Conservation (phyloP, 2,113 vertebrate species). For the Hippoglossus stenolepis region DNA sequence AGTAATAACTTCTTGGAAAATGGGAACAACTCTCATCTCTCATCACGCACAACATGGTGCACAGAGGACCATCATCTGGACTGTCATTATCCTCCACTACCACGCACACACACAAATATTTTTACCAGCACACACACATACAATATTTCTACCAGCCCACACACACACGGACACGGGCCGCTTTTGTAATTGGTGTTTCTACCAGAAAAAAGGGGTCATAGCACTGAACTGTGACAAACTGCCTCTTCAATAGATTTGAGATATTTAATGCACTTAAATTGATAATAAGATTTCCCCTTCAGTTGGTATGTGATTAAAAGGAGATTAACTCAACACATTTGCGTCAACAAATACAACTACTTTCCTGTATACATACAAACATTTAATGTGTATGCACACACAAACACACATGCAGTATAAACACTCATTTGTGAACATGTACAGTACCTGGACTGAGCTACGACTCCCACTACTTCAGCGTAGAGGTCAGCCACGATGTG, state of each 20-base stretch:
- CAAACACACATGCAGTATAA: not conserved
- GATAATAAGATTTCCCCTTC: no score
- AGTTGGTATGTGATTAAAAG: no score
- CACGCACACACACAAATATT: not conserved
- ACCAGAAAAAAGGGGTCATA: not conserved
- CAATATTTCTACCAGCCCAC: no score
- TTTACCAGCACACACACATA: not conserved
- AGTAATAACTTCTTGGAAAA: conserved; percentile 60
- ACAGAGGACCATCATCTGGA: conserved; percentile 28
- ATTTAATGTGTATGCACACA: not conserved
- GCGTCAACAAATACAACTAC: not conserved
- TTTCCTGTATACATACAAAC: conserved; percentile 1
- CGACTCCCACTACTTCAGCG: conserved; percentile 95
- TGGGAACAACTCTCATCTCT: conserved; percentile 46
- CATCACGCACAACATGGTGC: conserved; percentile 51
- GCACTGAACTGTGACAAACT: not conserved
- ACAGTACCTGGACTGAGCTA: conserved; percentile 95
- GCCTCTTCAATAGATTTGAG: no score
- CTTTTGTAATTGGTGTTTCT: no score
- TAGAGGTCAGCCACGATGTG: conserved; percentile 99
- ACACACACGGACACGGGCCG: not conserved
- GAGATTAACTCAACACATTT: no score
- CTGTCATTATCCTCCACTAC: conserved; percentile 39
- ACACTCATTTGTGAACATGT: conserved; percentile 57
- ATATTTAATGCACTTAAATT: not conserved